Evolutionary conservation across 2,888 invertebrate genomes (phyloP).

Genomic region (Drosophila vallismaia): DNA sequence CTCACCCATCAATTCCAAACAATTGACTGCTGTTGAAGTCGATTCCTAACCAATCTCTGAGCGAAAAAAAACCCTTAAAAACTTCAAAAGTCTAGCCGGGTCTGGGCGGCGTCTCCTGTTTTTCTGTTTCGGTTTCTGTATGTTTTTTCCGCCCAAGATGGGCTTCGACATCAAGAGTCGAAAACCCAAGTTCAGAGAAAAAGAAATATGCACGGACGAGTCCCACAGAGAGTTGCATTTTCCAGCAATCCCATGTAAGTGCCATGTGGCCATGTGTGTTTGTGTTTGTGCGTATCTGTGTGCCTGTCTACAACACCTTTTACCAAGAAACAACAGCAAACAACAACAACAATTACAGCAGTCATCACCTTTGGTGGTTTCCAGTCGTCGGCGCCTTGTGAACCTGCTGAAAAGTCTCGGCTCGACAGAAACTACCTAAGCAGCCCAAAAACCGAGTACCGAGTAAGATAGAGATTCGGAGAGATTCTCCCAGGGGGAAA

Average conservation of each 20-base stretch:
- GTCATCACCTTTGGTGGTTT: constrained; percentile 79
- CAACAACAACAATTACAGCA: constrained; percentile 72
- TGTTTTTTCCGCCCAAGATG: constrained; percentile 22
- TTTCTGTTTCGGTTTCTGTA: constrained; percentile 3
- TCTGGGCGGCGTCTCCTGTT: constrained; percentile 20
- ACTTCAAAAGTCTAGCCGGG: constrained; percentile 42
- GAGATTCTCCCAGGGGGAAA: constrained; percentile 4
- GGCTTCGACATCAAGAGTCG: constrained; percentile 38
- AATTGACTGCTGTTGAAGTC: constrained; percentile 27
- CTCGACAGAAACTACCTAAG: constrained; percentile 67
- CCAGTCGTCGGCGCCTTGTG: constrained; percentile 72
- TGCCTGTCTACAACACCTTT: constrained; percentile 73
- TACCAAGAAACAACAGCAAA: constrained; percentile 70
- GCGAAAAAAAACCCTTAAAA: constrained; percentile 25
- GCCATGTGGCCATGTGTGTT: constrained; percentile 27
- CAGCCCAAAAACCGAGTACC: constrained; percentile 62
- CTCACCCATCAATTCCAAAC: constrained; percentile 24
- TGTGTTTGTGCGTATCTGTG: constrained; percentile 27
- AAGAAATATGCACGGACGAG: constrained; percentile 39
- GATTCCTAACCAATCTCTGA: constrained; percentile 15
- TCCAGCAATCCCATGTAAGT: constrained; percentile 55
- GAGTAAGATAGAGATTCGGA: constrained; percentile 1
- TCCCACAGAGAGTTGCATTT: constrained; percentile 43
- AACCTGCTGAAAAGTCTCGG: constrained; percentile 61
- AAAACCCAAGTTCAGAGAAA: constrained; percentile 46